Evolutionary conservation across 1,140 invertebrate species (phyloP), one percentile per base, ranked within the genome.

Genomic region (Lepidurus packardi): DNA sequence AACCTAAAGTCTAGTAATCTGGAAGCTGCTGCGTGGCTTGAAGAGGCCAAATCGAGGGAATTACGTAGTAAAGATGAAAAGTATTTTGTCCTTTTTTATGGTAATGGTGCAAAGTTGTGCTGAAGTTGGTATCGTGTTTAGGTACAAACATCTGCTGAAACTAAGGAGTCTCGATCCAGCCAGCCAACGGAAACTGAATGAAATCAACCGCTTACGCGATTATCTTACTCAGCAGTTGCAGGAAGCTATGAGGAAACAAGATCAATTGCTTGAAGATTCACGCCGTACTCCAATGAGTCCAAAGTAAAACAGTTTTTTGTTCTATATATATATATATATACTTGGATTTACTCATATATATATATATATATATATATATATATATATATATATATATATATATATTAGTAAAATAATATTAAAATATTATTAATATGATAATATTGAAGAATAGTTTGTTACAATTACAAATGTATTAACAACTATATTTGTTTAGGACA

Each of bases 21-120:
- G 25, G 87, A 90, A 77, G 85, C 88, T 0, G 90, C 89, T 83
- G 87, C 89, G 5, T 89, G 90, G 76, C 85, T 89, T 44, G 89
- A 90, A 77, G 90, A 91, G 79, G 89, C 89, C 5, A 85, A 87
- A 21, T 88, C 89, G 9, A 84, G 87, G 79, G 81, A 83, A 77
- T 81, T 84, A 25, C 83, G 83, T 43, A 84, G 83, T 13, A 86
- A 85, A 74, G 87, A 90, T 81, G 87, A 89, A 73, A 85, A 88
- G 88, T 89, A 82, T 83, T 86, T 85, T 47, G 16, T 47, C 16
- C 4, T 47, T 6, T 47, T 21, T 65, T 65, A 21, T 7, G 53
- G 6, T 13, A 65, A 16, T 13, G 16, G 9, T 9, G 8, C 16
- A n/a, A 11, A 65, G 53, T 16, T 65, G 8, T 16, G 21, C 13